Conservation (phyloP, 2,888 invertebrate genomes). For the Sacculina carcini region DNA sequence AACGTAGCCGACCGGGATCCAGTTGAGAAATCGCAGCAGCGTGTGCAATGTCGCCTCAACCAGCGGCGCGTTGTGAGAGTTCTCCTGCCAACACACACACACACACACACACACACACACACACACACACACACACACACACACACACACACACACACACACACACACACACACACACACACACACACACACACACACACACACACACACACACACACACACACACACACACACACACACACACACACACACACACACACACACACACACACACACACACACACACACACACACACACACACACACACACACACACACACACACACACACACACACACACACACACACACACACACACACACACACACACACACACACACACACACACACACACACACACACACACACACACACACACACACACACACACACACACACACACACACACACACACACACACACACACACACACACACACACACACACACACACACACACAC, state of each 20-base stretch:
- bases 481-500: not conserved
- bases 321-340: no score
- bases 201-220: no score
- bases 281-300: not conserved
- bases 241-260: not conserved
- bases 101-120: not conserved
- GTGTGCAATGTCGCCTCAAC: conserved; percentile 92
- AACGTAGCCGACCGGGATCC: conserved; percentile 99
- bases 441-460: not conserved
- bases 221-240: not conserved
- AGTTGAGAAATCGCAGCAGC: conserved; percentile 80
- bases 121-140: not conserved
- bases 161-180: not conserved
- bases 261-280: not conserved
- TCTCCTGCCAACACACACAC: conserved; percentile 33
- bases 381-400: no score
- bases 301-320: no score
- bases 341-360: no score
- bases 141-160: not conserved
- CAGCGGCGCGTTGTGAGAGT: conserved; percentile 84
- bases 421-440: not conserved
- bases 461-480: not conserved
- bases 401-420: no score
- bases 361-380: no score
- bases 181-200: not conserved